These are phyloP conservation scores for Steinernema feltiae DNA, from an alignment of 1,140 invertebrate genomes.

Conservation along the genomic window DNA sequence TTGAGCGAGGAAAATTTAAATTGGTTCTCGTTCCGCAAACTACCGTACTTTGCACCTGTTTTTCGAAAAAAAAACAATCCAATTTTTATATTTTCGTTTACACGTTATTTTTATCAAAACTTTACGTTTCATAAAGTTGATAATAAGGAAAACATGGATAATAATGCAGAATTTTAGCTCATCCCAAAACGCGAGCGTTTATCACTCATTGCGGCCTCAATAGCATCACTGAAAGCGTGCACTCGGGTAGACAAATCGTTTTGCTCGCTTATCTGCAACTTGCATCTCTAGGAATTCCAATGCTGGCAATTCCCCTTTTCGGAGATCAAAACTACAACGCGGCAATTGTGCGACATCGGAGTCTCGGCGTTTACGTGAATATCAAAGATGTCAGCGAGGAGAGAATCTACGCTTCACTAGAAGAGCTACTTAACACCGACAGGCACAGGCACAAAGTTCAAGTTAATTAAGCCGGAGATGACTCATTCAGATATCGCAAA, in stretches of 20 bases:
- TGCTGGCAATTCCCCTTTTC: constrained; percentile 66
- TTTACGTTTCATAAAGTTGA: neutral
- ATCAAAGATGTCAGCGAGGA: constrained; percentile 22
- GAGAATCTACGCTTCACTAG: constrained; percentile 17
- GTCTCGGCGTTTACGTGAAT: constrained; percentile 24
- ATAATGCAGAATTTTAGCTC: constrained; percentile 33
- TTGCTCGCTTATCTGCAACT: constrained; percentile 61
- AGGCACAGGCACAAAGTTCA: neutral
- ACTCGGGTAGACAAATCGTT: neutral
- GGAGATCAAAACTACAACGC: constrained; percentile 40
- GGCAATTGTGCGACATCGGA: constrained; percentile 24
- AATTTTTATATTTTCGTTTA: no score
- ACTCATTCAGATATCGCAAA: constrained; percentile 3
- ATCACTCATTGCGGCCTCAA: constrained; percentile 75
- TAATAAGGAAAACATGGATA: neutral
- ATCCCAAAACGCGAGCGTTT: constrained; percentile 63
- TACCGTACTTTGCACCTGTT: no score
- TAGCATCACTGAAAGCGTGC: constrained; percentile 67
- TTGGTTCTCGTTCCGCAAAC: no score
- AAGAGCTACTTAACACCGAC: constrained; percentile 23
- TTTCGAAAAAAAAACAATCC: no score
- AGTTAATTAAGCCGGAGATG: neutral
- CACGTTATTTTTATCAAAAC: no score
- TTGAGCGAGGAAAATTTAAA: no score
- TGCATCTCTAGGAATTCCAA: constrained; percentile 69